phyloP scores from a whole-genome alignment of 92 coral and sea anemone genomes.

The Pocillopora grandis region DNA sequence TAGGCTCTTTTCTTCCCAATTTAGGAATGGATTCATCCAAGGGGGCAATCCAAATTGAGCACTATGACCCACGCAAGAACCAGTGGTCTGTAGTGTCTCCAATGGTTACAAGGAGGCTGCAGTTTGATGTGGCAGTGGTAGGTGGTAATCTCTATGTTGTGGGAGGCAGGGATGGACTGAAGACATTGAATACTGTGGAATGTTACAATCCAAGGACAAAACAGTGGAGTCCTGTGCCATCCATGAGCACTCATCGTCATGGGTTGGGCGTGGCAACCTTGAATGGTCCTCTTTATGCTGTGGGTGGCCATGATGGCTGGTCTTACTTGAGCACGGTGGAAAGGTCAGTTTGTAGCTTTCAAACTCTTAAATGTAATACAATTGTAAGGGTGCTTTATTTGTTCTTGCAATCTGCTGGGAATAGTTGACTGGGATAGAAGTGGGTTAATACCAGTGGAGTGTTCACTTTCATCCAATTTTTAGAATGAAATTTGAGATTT shows the following conservation, averaged over 20 bases:
- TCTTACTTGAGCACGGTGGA: conserved; percentile 96
- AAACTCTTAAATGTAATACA: neutral
- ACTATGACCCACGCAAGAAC: conserved; percentile 82
- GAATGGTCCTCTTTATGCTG: conserved; percentile 96
- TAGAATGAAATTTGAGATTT: neutral
- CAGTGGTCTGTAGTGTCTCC: conserved; percentile 88
- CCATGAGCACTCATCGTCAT: conserved; percentile 99
- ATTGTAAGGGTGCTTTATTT: neutral
- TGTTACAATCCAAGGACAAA: conserved; percentile 86
- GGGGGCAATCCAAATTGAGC: conserved; percentile 96
- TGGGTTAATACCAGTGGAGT: neutral
- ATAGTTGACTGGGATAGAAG: too few relatives aligned
- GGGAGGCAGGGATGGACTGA: conserved; percentile 97
- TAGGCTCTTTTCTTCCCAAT: conserved; percentile 46
- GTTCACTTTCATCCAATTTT: neutral
- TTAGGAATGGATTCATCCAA: conserved; percentile 91
- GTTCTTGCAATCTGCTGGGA: neutral
- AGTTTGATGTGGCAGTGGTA: conserved; percentile 95
- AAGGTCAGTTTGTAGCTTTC: conserved; percentile 50
- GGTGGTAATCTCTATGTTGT: conserved; percentile 76
- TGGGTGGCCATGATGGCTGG: conserved; percentile 99
- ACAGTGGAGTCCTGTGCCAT: conserved; percentile 78
- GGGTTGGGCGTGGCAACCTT: conserved; percentile 96
- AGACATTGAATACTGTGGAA: conserved; percentile 96
- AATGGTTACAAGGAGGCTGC: conserved; percentile 89